Percentiles rank a stretch among this genome's conserved stretches.
These are phyloP conservation scores for Caenorhabditis sulstoni DNA, from an alignment of 2,888 invertebrate species.

Conservation along the genomic window DNA sequence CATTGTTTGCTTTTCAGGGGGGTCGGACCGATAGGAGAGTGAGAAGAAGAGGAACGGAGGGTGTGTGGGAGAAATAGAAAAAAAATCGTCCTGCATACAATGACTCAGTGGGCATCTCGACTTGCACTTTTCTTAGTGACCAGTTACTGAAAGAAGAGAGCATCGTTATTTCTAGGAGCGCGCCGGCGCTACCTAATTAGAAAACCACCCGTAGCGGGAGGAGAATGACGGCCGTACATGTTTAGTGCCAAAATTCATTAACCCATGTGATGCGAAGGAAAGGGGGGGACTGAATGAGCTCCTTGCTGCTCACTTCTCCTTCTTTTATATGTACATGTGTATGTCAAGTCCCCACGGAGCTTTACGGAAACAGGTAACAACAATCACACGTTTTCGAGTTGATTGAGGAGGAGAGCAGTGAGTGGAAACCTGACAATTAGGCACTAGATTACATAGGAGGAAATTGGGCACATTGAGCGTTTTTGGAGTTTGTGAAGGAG, in stretches of 20 bases:
- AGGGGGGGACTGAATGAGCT: conserved; percentile 4
- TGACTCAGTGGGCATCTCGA: conserved; percentile 2
- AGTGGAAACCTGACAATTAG: too few species aligned
- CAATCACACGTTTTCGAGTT: conserved; percentile 4
- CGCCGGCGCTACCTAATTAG: conserved; percentile 33
- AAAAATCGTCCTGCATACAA: conserved; percentile 25
- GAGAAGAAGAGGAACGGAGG: conserved; percentile 15
- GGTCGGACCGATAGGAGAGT: conserved; percentile 2
- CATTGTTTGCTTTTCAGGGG: conserved; percentile 54
- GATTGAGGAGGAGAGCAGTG: too few species aligned
- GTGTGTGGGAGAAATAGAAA: conserved; percentile 15
- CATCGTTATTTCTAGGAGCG: conserved; percentile 4
- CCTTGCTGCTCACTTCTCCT: conserved; percentile 34
- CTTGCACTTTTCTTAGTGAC: conserved; percentile 19
- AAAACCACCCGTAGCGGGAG: conserved; percentile 8
- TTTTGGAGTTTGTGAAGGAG: too few species aligned
- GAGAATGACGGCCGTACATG: conserved; percentile 46
- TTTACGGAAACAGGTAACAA: conserved; percentile 37
- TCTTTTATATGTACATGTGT: conserved; percentile 43
- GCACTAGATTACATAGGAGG: too few species aligned
- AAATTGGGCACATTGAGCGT: too few species aligned
- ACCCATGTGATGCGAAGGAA: conserved; percentile 37
- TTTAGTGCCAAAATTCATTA: conserved; percentile 59
- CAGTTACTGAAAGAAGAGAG: background rate
- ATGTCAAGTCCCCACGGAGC: conserved; percentile 27